Evolutionary conservation across 1,140 invertebrate species (phyloP).

Genomic region (Popillia japonica): DNA sequence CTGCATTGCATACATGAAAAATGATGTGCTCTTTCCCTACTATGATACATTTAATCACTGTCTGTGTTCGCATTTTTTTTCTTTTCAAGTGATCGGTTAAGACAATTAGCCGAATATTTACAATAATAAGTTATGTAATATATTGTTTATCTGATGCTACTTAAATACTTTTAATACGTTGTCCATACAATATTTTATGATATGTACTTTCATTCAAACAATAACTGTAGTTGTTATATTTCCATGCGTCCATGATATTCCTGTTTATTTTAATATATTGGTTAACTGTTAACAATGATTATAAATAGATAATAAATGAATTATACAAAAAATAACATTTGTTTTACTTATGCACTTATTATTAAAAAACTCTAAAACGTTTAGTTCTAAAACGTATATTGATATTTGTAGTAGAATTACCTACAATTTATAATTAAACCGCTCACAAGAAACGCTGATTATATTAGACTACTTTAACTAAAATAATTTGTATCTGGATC

Average conservation of each 20-base stretch:
- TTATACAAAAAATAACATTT: slow-evolving; percentile 34
- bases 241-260: slow-evolving; percentile 48
- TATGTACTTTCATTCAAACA: slow-evolving; percentile 35
- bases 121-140: slow-evolving; percentile 19
- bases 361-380: too few species aligned
- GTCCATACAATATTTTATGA: slow-evolving; percentile 38
- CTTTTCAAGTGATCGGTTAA: slow-evolving; percentile 9
- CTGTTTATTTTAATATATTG: slow-evolving; percentile 50
- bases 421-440: too few species aligned
- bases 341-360: slow-evolving; percentile 28
- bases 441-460: too few species aligned
- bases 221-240: slow-evolving; percentile 50
- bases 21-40: slow-evolving; percentile 11
- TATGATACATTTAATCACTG: slow-evolving; percentile 24
- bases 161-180: slow-evolving; percentile 33
- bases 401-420: too few species aligned
- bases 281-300: slow-evolving; percentile 52
- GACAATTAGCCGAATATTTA: background rate
- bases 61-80: slow-evolving; percentile 12
- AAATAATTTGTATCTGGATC: too few species aligned
- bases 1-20: slow-evolving; percentile 40
- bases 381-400: too few species aligned
- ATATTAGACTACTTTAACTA: too few species aligned
- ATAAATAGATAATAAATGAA: slow-evolving; percentile 50
- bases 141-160: slow-evolving; percentile 33